phyloP scores from a whole-genome alignment of 2,797 vertebrate species.

The Sparus aurata region DNA sequence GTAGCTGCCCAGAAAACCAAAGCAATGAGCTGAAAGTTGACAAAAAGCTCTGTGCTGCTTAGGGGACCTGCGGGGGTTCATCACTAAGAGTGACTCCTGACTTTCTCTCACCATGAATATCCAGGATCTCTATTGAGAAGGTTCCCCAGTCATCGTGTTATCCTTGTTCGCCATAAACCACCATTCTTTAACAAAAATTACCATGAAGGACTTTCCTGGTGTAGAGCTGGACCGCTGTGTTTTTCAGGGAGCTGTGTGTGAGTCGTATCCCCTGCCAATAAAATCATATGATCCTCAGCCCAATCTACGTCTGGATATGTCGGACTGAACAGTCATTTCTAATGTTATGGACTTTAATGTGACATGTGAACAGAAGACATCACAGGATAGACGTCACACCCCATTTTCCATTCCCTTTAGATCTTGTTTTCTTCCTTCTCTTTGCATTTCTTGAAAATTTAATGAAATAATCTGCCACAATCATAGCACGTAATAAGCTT shows the following conservation, averaged over 20 bases:
- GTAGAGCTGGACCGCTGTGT: background rate
- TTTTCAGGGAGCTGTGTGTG: background rate
- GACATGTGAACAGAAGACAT: background rate
- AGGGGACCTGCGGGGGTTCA: too few species aligned
- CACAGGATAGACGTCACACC: background rate
- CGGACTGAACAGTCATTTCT: background rate
- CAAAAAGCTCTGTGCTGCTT: too few species aligned
- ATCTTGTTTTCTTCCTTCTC: background rate
- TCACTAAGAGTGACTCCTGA: too few species aligned
- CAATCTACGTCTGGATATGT: background rate
- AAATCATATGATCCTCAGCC: background rate
- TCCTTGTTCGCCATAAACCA: background rate
- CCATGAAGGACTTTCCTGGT: slow-evolving; percentile 1
- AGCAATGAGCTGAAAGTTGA: background rate
- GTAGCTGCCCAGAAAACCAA: background rate
- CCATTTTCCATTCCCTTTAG: background rate
- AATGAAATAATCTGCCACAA: background rate
- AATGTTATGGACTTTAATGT: background rate
- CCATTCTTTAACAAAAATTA: background rate
- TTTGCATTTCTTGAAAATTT: background rate
- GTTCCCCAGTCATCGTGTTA: background rate
- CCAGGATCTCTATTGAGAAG: background rate
- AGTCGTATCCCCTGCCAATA: background rate
- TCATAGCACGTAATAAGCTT: background rate
- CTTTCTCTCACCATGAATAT: background rate